Base-by-base conservation (phyloP, 2,888 invertebrate species). In the Parasteatoda lunata region DNA sequence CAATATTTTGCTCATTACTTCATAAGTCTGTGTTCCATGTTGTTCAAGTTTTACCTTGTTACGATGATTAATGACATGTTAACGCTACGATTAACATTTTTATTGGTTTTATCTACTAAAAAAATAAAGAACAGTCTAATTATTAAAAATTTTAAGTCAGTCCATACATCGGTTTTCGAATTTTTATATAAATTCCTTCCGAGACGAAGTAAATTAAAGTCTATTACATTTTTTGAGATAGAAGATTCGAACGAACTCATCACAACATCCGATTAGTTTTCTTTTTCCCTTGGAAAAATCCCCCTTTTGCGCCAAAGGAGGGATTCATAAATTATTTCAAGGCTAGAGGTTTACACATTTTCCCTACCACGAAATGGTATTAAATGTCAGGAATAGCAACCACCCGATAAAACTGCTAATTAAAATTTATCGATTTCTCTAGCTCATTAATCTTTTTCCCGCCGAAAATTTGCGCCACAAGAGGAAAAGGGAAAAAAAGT, bases 321-420 rank as follows among this genome's bases (percentile, higher is more conserved):
- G 51, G 80, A 86, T 86, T 86, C 85, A 86, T 86, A 80, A 86
- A 80, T 86, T 86, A 86, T 77, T 77, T 80, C 71, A 49, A 76
- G 85, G 85, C 85, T 76, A 79, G 85, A 85, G 85, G 85, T 76
- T 85, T 86, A 86, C 85, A 86, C 80, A 86, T 80, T 86, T 86
- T 77, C 80, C 78, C 64, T 59, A 80, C 85, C 85, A 54, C 85
- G 85, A 80, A 86, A 80, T 80, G 80, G 85, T 86, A 86, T 86
- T 86, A 80, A 86, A 86, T 86, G 85, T 86, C 85, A 86, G 65
- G 71, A 86, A 71, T 80, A 75, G 80, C 80, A 77, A 72, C 76
- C 85, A 76, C 71, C 85, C 85, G 85, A 86, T 86, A 86, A 86
- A 86, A 86, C 85, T 80, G 85, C 80, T 86, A 86, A 86, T 86